Conservation (phyloP, 2,113 vertebrate species). For the Taurulus bubalis region DNA sequence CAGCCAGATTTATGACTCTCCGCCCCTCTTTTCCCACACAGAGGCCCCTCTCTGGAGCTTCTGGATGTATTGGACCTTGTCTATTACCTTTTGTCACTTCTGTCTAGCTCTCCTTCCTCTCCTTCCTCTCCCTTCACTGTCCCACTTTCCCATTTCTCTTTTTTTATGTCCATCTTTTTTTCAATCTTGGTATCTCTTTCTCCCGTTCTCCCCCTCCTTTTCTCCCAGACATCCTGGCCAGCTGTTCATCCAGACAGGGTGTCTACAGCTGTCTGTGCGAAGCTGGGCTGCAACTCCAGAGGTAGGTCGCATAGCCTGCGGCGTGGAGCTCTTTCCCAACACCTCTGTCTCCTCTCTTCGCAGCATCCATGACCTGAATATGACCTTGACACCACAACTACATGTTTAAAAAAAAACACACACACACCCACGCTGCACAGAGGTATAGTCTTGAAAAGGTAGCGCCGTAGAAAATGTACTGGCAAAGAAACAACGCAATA, state of each 20-base stretch:
- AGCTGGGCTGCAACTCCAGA: constrained; percentile 53
- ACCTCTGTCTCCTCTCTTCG: constrained; percentile 62
- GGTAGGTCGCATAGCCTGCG: constrained; percentile 52
- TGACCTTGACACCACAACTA: constrained; percentile 58
- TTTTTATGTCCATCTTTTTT: constrained; percentile 32
- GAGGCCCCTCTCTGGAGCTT: constrained; percentile 68
- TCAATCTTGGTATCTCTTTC: constrained; percentile 52
- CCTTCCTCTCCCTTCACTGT: constrained; percentile 50
- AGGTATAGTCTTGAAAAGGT: constrained; percentile 11
- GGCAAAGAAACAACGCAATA: not conserved
- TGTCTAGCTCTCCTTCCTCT: constrained; percentile 48
- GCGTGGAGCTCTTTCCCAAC: constrained; percentile 61
- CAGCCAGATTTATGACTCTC: constrained; percentile 75
- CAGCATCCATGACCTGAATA: constrained; percentile 58
- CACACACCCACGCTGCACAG: constrained; percentile 31
- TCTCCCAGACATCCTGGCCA: constrained; percentile 75
- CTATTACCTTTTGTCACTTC: constrained; percentile 70
- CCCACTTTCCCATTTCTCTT: constrained; percentile 39
- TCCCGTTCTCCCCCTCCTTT: constrained; percentile 37
- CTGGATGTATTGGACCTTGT: constrained; percentile 61
- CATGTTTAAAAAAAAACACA: constrained; percentile 26
- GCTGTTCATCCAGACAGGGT: constrained; percentile 76
- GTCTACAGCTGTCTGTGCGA: constrained; percentile 71
- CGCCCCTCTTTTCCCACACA: constrained; percentile 68
- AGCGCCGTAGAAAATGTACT: constrained; percentile 11